A percentile compares a stretch with the other conserved stretches of the same genome.
Evolutionary conservation across 2,888 invertebrate genomes (phyloP).

Genomic region (Rhimphoctona megacephalus): DNA sequence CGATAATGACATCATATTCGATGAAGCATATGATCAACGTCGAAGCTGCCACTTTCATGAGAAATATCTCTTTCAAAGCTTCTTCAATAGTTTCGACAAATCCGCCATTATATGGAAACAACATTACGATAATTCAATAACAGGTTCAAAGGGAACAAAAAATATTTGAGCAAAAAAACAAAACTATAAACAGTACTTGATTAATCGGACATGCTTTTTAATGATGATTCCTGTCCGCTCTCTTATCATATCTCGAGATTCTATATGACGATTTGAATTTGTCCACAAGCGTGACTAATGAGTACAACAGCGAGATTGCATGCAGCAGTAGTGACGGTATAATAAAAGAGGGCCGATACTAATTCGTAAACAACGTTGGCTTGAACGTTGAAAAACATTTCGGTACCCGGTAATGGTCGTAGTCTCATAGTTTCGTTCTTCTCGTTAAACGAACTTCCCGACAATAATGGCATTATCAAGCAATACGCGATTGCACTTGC

Average conservation of each 20-base stretch:
- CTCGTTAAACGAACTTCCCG: slow-evolving; percentile 47
- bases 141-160: neutral
- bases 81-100: slow-evolving; percentile 69
- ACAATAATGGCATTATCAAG: slow-evolving; percentile 70
- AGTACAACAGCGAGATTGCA: slow-evolving; percentile 72
- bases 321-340: slow-evolving; percentile 63
- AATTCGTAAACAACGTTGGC: slow-evolving; percentile 70
- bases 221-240: slow-evolving; percentile 64
- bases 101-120: neutral
- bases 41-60: slow-evolving; percentile 78
- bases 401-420: slow-evolving; percentile 47
- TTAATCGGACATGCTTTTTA: slow-evolving; percentile 64
- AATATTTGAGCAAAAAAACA: neutral
- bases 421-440: slow-evolving; percentile 61
- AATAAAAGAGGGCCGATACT: slow-evolving; percentile 62
- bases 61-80: slow-evolving; percentile 76
- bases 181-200: slow-evolving; percentile 65
- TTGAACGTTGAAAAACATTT: slow-evolving; percentile 61
- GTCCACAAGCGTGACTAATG: slow-evolving; percentile 73
- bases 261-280: slow-evolving; percentile 68
- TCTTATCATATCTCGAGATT: slow-evolving; percentile 62
- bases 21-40: slow-evolving; percentile 80
- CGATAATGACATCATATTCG: slow-evolving; percentile 77
- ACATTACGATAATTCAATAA: neutral
- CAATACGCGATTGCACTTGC: slow-evolving; percentile 70